These are phyloP conservation scores for Carettochelys insculpta DNA, from an alignment of 2,113 vertebrate genomes.

Conservation along the genomic window DNA sequence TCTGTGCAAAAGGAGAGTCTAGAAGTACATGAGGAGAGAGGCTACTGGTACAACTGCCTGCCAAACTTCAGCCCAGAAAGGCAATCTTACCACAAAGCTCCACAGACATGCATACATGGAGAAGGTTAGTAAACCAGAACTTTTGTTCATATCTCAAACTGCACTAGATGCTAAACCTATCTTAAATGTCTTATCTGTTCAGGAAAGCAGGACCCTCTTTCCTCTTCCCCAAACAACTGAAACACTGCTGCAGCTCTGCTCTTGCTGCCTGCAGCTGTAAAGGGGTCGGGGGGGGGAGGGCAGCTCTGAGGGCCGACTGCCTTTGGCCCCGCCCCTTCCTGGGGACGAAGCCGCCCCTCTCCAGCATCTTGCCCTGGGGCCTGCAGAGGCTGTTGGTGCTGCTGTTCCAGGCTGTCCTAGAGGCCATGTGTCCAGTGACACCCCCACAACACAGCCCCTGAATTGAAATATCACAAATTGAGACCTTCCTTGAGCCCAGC, in stretches of 20 bases:
- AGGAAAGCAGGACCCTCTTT: conserved; percentile 8
- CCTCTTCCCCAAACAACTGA: conserved; percentile 28
- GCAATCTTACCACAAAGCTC: not conserved
- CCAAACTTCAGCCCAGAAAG: not conserved
- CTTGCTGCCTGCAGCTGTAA: too few species aligned
- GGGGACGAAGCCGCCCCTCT: too few species aligned
- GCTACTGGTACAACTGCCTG: not conserved
- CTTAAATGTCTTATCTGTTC: conserved; percentile 44
- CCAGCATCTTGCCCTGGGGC: too few species aligned
- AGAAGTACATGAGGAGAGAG: not conserved
- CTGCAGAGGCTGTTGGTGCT: too few species aligned
- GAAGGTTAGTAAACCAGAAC: conserved; percentile 55
- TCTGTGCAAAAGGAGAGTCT: not conserved
- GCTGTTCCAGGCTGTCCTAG: not conserved
- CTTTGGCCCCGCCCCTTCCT: too few species aligned
- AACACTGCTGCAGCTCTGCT: conserved; percentile 25
- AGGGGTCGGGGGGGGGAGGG: too few species aligned
- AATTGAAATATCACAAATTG: too few species aligned
- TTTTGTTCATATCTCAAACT: conserved; percentile 24
- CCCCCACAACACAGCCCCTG: not conserved
- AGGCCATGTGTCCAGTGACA: not conserved
- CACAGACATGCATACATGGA: not conserved
- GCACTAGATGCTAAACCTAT: conserved; percentile 26
- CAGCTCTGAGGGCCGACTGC: too few species aligned
- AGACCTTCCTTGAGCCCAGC: not conserved